Percentiles rank a stretch among this genome's conserved stretches.
These are phyloP conservation scores for Poecile montanus DNA, from an alignment of 2,797 vertebrate species.

Conservation along the genomic window DNA sequence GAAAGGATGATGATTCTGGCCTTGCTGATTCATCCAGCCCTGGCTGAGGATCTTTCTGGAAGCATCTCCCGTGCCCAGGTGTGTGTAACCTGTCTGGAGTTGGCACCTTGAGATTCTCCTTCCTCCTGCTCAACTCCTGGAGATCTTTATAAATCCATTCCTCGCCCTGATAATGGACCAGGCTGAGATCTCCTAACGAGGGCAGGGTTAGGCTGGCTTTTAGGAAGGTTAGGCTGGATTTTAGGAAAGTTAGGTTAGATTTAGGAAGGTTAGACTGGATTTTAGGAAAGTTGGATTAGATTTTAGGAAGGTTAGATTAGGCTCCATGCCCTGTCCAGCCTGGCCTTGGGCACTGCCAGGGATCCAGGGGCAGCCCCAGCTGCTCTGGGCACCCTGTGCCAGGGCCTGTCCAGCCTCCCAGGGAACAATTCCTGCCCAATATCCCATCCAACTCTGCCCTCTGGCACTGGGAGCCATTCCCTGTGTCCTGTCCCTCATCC, in stretches of 20 bases:
- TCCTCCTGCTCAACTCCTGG: not conserved
- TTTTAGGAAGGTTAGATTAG: not conserved
- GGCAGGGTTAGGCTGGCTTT: not conserved
- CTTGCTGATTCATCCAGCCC: not conserved
- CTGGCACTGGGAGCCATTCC: too few relatives aligned
- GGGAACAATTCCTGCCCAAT: not conserved
- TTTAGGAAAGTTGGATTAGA: not conserved
- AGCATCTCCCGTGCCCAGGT: not conserved
- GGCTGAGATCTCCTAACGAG: not conserved
- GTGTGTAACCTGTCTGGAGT: too few relatives aligned
- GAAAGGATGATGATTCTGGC: not conserved
- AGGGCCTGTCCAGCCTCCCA: not conserved
- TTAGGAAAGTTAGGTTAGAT: not conserved
- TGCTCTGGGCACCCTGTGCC: not conserved
- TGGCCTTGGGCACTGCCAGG: not conserved
- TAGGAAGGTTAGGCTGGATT: not conserved
- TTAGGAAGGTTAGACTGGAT: not conserved
- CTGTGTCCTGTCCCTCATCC: not conserved
- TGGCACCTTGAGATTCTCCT: not conserved
- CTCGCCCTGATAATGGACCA: accelerated
- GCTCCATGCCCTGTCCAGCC: not conserved
- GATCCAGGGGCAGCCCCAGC: not conserved
- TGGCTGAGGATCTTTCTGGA: not conserved
- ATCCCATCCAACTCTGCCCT: not conserved
- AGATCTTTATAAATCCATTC: not conserved